Conservation (phyloP, 2,113 vertebrate species). For the Copsychus sechellarum region DNA sequence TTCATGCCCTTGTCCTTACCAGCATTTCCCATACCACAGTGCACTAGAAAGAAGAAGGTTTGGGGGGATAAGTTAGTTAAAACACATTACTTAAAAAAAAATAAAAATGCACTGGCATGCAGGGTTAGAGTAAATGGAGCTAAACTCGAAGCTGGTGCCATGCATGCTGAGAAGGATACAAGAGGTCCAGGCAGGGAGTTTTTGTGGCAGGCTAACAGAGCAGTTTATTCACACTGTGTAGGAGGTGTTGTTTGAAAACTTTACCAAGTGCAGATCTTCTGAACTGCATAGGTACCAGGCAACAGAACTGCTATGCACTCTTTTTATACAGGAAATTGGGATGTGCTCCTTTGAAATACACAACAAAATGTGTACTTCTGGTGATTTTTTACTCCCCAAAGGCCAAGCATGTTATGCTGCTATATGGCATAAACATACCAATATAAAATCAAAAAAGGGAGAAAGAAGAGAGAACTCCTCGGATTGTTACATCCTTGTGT, state of each 20-base stretch:
- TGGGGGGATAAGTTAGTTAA: conserved; percentile 31
- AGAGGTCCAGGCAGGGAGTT: conserved; percentile 12
- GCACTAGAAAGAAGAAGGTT: conserved; percentile 68
- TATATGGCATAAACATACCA: background rate
- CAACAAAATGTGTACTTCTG: background rate
- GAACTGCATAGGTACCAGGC: background rate
- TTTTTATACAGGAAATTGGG: conserved; percentile 17
- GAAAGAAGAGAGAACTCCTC: background rate
- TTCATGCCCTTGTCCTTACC: conserved; percentile 69
- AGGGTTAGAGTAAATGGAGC: conserved; percentile 44
- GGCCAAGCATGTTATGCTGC: background rate
- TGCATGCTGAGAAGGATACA: conserved; percentile 7
- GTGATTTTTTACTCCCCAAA: conserved; percentile 19
- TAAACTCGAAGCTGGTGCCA: conserved; percentile 20
- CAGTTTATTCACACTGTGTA: background rate
- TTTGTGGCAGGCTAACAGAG: background rate
- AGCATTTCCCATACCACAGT: conserved; percentile 70
- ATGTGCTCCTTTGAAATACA: conserved; percentile 3
- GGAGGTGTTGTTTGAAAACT: background rate
- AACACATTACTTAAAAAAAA: conserved; percentile 38
- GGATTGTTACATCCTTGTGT: conserved; percentile 31
- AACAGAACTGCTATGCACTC: conserved; percentile 34
- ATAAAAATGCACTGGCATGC: conserved; percentile 4
- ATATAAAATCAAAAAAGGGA: background rate
- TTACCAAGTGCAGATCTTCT: background rate